Evolutionary conservation across 2,113 vertebrate genomes (phyloP), one percentile per base, ranked within the genome.

Genomic region (Pterophyllum scalare): DNA sequence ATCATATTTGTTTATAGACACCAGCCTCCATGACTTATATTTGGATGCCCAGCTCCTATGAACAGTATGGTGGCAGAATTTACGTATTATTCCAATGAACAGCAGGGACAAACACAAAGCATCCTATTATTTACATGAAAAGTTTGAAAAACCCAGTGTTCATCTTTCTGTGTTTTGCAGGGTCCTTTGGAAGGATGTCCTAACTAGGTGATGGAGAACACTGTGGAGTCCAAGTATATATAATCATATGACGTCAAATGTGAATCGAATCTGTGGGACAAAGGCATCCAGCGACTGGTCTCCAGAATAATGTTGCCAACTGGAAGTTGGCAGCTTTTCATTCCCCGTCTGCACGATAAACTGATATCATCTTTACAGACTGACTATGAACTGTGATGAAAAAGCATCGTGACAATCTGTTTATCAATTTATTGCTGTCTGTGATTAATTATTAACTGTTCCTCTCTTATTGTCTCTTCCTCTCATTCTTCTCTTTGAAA

Each of bases 121-220:
- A 72, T 54, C 19, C 6, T 70, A 54, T 19, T 13, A 19, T 52
- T 7, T 54, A n/a, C 31, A 54, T 28, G 49, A 26, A 67, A 70
- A 67, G 64, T 67, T 1, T 0, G 12, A 20, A 72, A 72, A 3
- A 33, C 52, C 26, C 3, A 54, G 26, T 54, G 6, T 76, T 17
- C 3, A 77, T 75, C 1, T 24, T 54, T 78, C 12, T 86, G 6
- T 90, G 15, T 84, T 33, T 75, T 65, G 6, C 81, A 94, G 94
- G 87, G 72, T 93, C 89, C 9, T 94, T 94, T 89, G 89, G 90
- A 78, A 92, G 84, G 7, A 91, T 88, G 7, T 94, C 92, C 1
- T 94, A 94, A 70, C 31, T 76, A 77, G 85, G 79, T 46, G 49
- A 84, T 22, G 22, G 35, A 74, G 24, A 90, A 90, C 31, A 7